Base-by-base conservation (phyloP, 2,888 invertebrate species). In the Halictus ligatus region DNA sequence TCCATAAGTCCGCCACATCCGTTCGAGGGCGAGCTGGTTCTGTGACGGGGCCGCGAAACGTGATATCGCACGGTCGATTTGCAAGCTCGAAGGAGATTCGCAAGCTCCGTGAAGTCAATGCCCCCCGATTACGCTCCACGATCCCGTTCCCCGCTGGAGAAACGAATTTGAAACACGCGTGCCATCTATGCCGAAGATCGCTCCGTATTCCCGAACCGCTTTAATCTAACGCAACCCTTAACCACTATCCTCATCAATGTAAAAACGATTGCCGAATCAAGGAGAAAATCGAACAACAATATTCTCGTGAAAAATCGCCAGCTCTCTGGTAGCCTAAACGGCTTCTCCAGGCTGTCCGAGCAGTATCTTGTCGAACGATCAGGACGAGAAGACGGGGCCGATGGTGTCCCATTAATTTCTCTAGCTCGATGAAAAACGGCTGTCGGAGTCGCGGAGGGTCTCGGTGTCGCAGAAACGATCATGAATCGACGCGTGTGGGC, bases 41-140 rank as follows among this genome's bases (percentile, higher is more conserved):
- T 73, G 67, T 58, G 81, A 82, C 76, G 73, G 71, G 71, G 54
- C 43, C 67, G 78, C 73, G 87, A 86, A 87, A 87, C 83, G 86
- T 76, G 80, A 83, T 86, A 86, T 87, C 83, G 58, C 78, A 83
- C 78, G 80, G 73, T 86, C 80, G 82, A 86, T 88, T 86, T 81
- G 76, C 78, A 82, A 71, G 75, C 85, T 88, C 78, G 74, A 72
- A 83, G 80, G 74, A 81, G 87, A 88, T 88, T 85, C 77, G 83
- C 81, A 78, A 81, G 79, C 83, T 81, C 58, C 48, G 72, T 60
- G 80, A 86, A 88, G 88, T 88, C 88, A 88, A 88, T 80, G 88
- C 81, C 88, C 88, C 82, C 72, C 72, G 75, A 85, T 81, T 83
- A 80, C 85, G 78, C 81, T 76, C 73, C 40, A 60, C 83, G 81